These are phyloP conservation scores for Matsumurasca onukii DNA, from an alignment of 1,140 invertebrate genomes.

Conservation along the genomic window DNA sequence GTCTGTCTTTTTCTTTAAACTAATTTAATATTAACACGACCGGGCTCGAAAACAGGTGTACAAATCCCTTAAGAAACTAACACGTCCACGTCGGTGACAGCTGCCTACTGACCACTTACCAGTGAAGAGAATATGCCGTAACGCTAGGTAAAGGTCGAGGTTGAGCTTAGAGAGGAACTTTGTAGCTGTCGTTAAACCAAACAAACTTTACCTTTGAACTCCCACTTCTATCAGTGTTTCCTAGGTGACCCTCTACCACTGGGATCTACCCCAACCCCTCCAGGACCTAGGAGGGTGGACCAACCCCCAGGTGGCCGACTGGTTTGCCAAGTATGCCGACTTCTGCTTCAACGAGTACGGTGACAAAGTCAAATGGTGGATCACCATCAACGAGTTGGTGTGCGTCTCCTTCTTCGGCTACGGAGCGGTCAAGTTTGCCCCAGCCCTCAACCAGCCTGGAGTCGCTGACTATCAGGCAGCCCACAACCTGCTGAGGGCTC, in stretches of 20 bases:
- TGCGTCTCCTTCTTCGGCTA: slow-evolving; percentile 65
- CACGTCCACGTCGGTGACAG: too few relatives aligned
- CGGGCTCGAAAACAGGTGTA: too few relatives aligned
- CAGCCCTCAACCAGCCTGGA: slow-evolving; percentile 53
- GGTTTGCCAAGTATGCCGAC: slow-evolving; percentile 54
- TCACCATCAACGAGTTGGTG: slow-evolving; percentile 72
- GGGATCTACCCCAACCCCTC: slow-evolving; percentile 53
- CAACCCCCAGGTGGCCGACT: slow-evolving; percentile 57
- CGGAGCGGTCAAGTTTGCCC: slow-evolving; percentile 43
- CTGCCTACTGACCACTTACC: too few relatives aligned
- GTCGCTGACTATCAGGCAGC: slow-evolving; percentile 57
- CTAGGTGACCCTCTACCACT: slow-evolving; percentile 55
- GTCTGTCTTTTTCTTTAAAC: too few relatives aligned
- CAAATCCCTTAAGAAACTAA: too few relatives aligned
- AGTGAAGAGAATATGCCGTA: too few relatives aligned
- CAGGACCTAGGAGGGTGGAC: slow-evolving; percentile 62
- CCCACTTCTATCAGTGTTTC: too few relatives aligned
- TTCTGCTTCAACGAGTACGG: slow-evolving; percentile 55
- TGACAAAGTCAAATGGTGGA: slow-evolving; percentile 59
- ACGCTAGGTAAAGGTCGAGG: too few relatives aligned
- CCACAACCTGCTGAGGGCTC: slow-evolving; percentile 62
- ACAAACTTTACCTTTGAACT: too few relatives aligned
- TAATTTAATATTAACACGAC: too few relatives aligned
- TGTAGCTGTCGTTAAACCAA: too few relatives aligned
- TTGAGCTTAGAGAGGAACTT: too few relatives aligned